Evolutionary conservation across 2,888 invertebrate species (phyloP).

Genomic region (Cephonodes hylas): DNA sequence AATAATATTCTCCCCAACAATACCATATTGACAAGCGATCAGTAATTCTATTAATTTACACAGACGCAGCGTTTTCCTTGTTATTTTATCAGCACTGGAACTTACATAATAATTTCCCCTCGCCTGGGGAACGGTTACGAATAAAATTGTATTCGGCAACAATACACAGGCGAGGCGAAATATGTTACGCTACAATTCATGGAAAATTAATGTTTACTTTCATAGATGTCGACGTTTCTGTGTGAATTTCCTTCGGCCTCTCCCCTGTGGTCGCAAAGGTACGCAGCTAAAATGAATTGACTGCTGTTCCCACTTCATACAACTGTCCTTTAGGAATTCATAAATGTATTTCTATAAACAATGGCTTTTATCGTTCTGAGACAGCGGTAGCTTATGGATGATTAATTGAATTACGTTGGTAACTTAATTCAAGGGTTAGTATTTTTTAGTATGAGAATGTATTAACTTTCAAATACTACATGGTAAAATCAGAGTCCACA

Average conservation of each 20-base stretch:
- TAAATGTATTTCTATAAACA: not conserved
- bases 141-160: conserved; percentile 25
- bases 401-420: not conserved
- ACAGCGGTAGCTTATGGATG: not conserved
- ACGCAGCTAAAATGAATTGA: conserved; percentile 3
- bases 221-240: conserved; percentile 26
- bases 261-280: conserved; percentile 14
- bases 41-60: not conserved
- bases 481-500: too few relatives aligned
- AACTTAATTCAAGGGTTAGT: too few relatives aligned
- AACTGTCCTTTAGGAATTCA: conserved; percentile 6
- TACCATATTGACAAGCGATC: not conserved
- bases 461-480: too few relatives aligned
- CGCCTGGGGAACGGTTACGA: conserved; percentile 17
- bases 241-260: conserved; percentile 22
- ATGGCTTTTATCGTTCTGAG: not conserved
- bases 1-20: not conserved
- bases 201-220: conserved; percentile 29
- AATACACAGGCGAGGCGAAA: conserved; percentile 23
- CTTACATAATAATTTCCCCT: conserved; percentile 22
- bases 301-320: conserved; percentile 12
- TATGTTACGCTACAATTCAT: conserved; percentile 25
- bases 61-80: not conserved
- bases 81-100: conserved; percentile 13
- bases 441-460: too few relatives aligned